These are phyloP conservation scores for Hystrix brachyura DNA, from an alignment of 2,113 vertebrate species.

Conservation along the genomic window DNA sequence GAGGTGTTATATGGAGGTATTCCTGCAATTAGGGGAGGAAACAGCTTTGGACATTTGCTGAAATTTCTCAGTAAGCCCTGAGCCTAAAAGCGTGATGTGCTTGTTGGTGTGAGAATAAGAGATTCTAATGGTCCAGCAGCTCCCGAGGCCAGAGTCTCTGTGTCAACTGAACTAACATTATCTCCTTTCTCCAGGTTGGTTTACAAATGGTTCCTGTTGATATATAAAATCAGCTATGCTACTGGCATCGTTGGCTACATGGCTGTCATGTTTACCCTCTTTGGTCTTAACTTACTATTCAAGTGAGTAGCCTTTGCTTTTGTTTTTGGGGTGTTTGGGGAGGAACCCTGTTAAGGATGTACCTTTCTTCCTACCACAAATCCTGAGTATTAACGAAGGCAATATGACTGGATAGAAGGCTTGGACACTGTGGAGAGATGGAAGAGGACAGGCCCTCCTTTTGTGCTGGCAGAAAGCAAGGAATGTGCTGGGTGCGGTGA, in stretches of 20 bases:
- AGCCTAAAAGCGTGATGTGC: not conserved
- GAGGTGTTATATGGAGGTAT: not conserved
- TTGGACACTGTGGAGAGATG: not conserved
- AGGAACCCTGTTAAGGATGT: not conserved
- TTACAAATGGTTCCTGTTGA: slow-evolving; percentile 99
- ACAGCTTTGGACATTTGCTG: slow-evolving; percentile 6
- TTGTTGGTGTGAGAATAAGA: slow-evolving; percentile 2
- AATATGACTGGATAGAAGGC: not conserved
- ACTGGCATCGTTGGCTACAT: slow-evolving; percentile 97
- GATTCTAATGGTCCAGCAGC: not conserved
- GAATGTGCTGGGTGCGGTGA: not conserved
- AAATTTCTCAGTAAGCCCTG: slow-evolving; percentile 27
- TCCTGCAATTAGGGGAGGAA: not conserved
- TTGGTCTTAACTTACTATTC: slow-evolving; percentile 98
- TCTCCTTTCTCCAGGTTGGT: slow-evolving; percentile 91
- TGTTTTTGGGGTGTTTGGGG: slow-evolving; percentile 26
- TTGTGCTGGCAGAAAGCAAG: slow-evolving; percentile 26
- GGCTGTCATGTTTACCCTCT: slow-evolving; percentile 99
- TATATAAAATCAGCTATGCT: slow-evolving; percentile 99
- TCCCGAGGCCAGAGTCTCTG: not conserved
- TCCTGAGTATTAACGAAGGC: not conserved
- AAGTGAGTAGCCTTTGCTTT: slow-evolving; percentile 90
- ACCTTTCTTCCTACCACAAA: slow-evolving; percentile 26
- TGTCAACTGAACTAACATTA: slow-evolving; percentile 47
- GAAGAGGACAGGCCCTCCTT: not conserved